A percentile compares a stretch with the other conserved stretches of the same genome.
Conservation (phyloP, 92 coral and sea anemone genomes). For the Galaxea fascicularis region DNA sequence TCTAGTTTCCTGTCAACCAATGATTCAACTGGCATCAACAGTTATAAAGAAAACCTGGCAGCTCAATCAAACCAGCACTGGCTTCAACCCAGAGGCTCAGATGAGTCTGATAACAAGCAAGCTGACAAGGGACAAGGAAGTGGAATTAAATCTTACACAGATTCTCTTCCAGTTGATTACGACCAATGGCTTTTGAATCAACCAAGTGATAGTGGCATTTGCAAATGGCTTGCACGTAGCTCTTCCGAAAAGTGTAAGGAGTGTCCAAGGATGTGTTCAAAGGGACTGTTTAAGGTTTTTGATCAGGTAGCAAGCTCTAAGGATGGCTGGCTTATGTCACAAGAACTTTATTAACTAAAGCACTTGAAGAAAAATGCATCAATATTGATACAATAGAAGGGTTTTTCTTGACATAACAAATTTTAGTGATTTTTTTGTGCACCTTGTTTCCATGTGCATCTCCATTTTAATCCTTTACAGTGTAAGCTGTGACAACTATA, state of each 20-base stretch:
- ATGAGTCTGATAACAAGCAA: background rate
- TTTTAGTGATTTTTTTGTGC: too few relatives aligned
- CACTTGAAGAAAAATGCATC: background rate
- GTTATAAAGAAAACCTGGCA: slow-evolving; percentile 48
- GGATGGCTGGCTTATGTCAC: slow-evolving; percentile 79
- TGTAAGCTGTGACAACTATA: too few relatives aligned
- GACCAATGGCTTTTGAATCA: slow-evolving; percentile 72
- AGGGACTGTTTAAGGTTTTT: slow-evolving; percentile 78
- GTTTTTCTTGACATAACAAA: too few relatives aligned
- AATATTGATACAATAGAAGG: background rate
- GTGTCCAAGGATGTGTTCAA: slow-evolving; percentile 88
- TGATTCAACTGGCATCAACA: slow-evolving; percentile 58
- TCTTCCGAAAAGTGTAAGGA: slow-evolving; percentile 81
- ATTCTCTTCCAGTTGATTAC: slow-evolving; percentile 62
- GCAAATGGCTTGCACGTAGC: slow-evolving; percentile 87
- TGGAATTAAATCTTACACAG: slow-evolving; percentile 62
- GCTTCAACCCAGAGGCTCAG: slow-evolving; percentile 37
- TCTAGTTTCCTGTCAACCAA: background rate
- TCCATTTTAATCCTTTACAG: too few relatives aligned
- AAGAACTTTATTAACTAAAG: slow-evolving; percentile 1
- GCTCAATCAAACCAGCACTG: slow-evolving; percentile 65
- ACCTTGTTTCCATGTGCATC: too few relatives aligned
- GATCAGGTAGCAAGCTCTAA: slow-evolving; percentile 60
- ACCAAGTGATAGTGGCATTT: slow-evolving; percentile 55
- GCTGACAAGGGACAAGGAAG: slow-evolving; percentile 32